These are phyloP conservation scores for Eristalinus sepulchralis DNA, from an alignment of 2,888 invertebrate species.

Conservation along the genomic window DNA sequence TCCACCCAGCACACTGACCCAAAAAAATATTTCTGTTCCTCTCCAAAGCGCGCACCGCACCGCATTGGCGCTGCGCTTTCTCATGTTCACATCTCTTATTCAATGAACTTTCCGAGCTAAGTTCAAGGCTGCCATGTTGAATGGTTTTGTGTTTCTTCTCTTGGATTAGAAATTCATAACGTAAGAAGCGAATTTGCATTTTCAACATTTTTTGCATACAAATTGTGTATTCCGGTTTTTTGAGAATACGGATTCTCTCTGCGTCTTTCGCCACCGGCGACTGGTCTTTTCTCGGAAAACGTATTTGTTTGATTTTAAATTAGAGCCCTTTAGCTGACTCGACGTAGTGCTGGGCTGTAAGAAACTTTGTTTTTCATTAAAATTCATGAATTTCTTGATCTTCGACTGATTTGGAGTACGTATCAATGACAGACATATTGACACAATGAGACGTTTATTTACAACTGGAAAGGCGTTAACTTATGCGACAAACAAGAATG, in stretches of 20 bases:
- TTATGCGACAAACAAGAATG: slow-evolving; percentile 13
- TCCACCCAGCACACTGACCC: slow-evolving; percentile 37
- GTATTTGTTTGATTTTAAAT: slow-evolving; percentile 18
- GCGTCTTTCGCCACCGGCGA: not conserved
- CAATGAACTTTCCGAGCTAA: slow-evolving; percentile 40
- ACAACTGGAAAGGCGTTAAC: slow-evolving; percentile 39
- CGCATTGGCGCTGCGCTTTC: not conserved
- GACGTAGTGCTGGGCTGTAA: not conserved
- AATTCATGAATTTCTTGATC: not conserved
- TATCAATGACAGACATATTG: slow-evolving; percentile 42
- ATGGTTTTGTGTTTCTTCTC: slow-evolving; percentile 18
- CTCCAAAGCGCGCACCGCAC: not conserved
- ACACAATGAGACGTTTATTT: slow-evolving; percentile 42
- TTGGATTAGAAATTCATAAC: slow-evolving; percentile 61
- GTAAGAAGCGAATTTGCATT: slow-evolving; percentile 55
- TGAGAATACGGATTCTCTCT: not conserved
- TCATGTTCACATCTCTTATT: not conserved
- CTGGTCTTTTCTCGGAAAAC: slow-evolving; percentile 5
- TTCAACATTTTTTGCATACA: slow-evolving; percentile 48
- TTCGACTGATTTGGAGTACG: slow-evolving; percentile 6
- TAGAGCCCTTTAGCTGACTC: not conserved
- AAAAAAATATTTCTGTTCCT: slow-evolving; percentile 5
- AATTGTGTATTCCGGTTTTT: slow-evolving; percentile 48
- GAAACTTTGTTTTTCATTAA: not conserved
- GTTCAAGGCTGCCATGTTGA: slow-evolving; percentile 59